Conservation (phyloP, 2,888 invertebrate genomes). For the Eledone cirrhosa region DNA sequence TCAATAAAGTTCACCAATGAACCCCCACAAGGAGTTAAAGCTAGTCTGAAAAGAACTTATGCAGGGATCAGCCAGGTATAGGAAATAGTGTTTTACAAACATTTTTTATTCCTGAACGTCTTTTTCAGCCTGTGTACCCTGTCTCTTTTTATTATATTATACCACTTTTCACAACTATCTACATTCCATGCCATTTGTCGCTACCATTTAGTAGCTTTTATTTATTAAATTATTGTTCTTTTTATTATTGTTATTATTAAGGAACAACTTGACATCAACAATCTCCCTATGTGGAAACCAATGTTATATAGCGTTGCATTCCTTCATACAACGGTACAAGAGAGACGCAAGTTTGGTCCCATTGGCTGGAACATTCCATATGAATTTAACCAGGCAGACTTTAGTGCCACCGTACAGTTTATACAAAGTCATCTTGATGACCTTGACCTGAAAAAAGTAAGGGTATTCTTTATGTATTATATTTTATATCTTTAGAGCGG, state of each 20-base stretch:
- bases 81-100: no score
- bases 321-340: conserved; percentile 93
- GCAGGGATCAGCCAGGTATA: conserved; percentile 79
- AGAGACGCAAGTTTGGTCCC: conserved; percentile 93
- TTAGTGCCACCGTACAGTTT: conserved; percentile 93
- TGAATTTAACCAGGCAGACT: conserved; percentile 96
- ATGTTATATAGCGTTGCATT: conserved; percentile 93
- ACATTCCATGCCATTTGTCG: no score
- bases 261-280: conserved; percentile 88
- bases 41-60: conserved; percentile 93
- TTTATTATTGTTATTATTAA: conserved; percentile 33
- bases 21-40: conserved; percentile 93
- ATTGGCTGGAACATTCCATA: conserved; percentile 97
- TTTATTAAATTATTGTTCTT: background rate
- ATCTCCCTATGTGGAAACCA: conserved; percentile 90
- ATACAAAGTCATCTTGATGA: conserved; percentile 96
- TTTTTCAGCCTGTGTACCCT: no score
- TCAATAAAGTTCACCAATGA: conserved; percentile 98
- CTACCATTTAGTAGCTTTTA: background rate
- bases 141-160: no score
- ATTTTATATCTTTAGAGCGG: no score
- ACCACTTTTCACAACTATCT: no score
- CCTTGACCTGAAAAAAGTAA: conserved; percentile 89
- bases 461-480: no score
- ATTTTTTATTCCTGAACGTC: no score